These are phyloP conservation scores for Habrosyne pyritoides DNA, from an alignment of 2,888 invertebrate genomes.

Conservation along the genomic window DNA sequence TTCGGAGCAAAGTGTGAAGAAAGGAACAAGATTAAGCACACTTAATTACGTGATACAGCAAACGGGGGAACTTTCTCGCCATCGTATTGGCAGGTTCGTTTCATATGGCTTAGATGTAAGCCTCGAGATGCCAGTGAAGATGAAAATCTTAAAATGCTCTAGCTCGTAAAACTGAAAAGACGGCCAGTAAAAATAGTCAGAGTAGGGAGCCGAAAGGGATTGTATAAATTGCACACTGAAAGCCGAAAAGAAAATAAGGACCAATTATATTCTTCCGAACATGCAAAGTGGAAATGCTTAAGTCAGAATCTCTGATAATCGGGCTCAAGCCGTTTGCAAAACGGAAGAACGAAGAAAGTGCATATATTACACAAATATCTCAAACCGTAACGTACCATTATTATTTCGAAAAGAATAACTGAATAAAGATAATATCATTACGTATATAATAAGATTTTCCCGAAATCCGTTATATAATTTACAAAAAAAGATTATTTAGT, in stretches of 20 bases:
- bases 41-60: conserved; percentile 2
- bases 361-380: too few relatives aligned
- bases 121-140: not conserved
- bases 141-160: conserved; percentile 3
- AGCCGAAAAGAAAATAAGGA: not conserved
- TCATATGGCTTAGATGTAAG: not conserved
- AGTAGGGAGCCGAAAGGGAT: not conserved
- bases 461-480: too few relatives aligned
- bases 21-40: conserved; percentile 1
- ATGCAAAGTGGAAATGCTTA: not conserved
- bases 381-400: too few relatives aligned
- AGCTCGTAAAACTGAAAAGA: not conserved
- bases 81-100: not conserved
- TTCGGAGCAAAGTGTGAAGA: not conserved
- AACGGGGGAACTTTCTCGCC: not conserved
- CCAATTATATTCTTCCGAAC: not conserved
- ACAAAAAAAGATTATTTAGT: too few relatives aligned
- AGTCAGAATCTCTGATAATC: too few relatives aligned
- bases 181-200: not conserved
- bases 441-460: too few relatives aligned
- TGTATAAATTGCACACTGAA: not conserved
- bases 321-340: too few relatives aligned
- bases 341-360: too few relatives aligned
- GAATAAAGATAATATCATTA: too few relatives aligned
- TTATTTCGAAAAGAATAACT: too few relatives aligned